Evolutionary conservation across 2,113 vertebrate species (phyloP).

Genomic region (Myotis brandtii): DNA sequence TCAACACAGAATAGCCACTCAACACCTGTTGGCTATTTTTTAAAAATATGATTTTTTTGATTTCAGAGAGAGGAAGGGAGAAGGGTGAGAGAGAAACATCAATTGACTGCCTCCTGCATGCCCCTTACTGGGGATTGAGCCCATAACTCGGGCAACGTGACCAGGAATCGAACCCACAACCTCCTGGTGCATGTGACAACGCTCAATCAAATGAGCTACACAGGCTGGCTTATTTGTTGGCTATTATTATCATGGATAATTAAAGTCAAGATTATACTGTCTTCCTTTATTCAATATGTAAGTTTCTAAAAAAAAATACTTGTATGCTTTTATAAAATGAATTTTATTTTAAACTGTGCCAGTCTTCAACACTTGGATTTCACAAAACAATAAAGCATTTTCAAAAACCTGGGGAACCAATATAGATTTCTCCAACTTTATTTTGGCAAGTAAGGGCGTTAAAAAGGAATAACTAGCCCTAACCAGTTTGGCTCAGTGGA

Average conservation of each 20-base stretch:
- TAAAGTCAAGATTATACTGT: neutral
- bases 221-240: neutral
- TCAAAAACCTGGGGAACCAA: neutral
- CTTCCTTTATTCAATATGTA: neutral
- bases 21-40: neutral
- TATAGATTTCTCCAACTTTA: neutral
- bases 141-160: too few relatives aligned
- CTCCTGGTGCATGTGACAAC: too few relatives aligned
- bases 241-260: neutral
- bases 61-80: too few relatives aligned
- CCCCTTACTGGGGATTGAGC: too few relatives aligned
- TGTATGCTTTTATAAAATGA: slow-evolving; percentile 1
- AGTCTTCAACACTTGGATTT: neutral
- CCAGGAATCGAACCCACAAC: too few relatives aligned
- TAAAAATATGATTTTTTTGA: too few relatives aligned
- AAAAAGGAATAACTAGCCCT: neutral
- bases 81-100: too few relatives aligned
- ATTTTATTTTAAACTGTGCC: neutral
- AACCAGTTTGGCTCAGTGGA: too few relatives aligned
- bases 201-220: too few relatives aligned
- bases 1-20: neutral
- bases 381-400: neutral
- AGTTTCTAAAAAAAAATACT: neutral
- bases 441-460: slow-evolving; percentile 12
- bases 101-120: too few relatives aligned